Conservation (phyloP, 2,113 vertebrate species). For the Fukomys damarensis region DNA sequence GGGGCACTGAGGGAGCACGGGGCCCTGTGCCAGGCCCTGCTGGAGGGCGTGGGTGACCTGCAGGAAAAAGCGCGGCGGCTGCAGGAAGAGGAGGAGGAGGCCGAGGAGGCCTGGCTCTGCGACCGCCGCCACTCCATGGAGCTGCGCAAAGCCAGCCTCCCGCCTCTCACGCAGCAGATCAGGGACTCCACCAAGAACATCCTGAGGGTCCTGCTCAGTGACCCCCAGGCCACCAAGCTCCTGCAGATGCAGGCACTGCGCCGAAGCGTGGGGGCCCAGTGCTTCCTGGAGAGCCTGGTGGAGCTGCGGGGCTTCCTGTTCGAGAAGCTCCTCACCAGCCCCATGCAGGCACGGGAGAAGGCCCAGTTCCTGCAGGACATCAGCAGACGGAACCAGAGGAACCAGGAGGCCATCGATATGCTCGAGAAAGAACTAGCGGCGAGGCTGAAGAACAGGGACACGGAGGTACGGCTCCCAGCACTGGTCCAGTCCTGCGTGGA, state of each 20-base stretch:
- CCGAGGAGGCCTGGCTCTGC: background rate
- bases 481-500: rapidly evolving
- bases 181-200: constrained; percentile 85
- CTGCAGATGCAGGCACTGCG: constrained; percentile 58
- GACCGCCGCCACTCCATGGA: background rate
- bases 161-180: constrained; percentile 49
- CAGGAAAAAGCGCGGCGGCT: background rate
- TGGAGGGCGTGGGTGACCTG: background rate
- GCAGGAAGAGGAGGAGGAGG: background rate
- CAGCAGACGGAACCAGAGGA: constrained; percentile 67
- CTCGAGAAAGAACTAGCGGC: constrained; percentile 81
- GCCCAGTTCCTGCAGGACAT: constrained; percentile 75
- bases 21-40: constrained; percentile 65
- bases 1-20: constrained; percentile 80
- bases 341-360: constrained; percentile 84
- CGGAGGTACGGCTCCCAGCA: constrained; percentile 83
- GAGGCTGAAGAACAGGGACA: constrained; percentile 76
- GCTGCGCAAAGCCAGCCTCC: background rate
- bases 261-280: constrained; percentile 61
- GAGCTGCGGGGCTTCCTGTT: constrained; percentile 86
- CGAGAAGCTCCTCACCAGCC: constrained; percentile 86
- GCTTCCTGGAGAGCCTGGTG: constrained; percentile 83
- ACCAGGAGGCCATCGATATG: constrained; percentile 68
- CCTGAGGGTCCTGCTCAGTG: constrained; percentile 83
- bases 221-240: constrained; percentile 68